Evolutionary conservation across 1,140 invertebrate genomes (phyloP).

Genomic region (Aphaenogaster floridana): DNA sequence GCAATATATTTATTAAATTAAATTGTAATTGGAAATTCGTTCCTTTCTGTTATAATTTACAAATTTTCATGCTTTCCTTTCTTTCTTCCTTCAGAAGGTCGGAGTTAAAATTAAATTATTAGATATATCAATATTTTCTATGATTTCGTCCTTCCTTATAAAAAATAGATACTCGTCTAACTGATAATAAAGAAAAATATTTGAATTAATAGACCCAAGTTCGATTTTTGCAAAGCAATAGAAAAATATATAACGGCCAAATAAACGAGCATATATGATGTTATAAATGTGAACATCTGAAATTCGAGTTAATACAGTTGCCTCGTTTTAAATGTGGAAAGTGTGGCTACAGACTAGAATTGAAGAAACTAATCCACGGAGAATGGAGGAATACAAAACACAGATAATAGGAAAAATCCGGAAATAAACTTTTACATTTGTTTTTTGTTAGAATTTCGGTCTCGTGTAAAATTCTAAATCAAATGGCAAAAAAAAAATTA

Average conservation of each 20-base stretch:
- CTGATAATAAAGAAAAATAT: not conserved
- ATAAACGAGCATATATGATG: no score
- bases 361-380: no score
- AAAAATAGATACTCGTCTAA: not conserved
- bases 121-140: not conserved
- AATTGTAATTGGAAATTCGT: not conserved
- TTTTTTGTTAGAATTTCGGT: not conserved
- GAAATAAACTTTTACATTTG: not conserved
- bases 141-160: not conserved
- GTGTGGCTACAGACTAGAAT: not conserved
- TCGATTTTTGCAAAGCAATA: no score
- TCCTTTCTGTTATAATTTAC: not conserved
- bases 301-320: not conserved
- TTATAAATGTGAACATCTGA: not conserved
- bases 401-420: not conserved
- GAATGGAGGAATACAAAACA: no score
- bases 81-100: not conserved
- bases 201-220: not conserved
- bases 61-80: not conserved
- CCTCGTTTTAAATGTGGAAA: not conserved
- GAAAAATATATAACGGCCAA: no score
- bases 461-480: no score
- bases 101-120: not conserved
- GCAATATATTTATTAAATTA: not conserved
- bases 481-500: not conserved